A percentile compares a stretch with the other conserved stretches of the same genome.
phyloP scores from a whole-genome alignment of 2,113 vertebrate species.

The Cisticola juncidis region DNA sequence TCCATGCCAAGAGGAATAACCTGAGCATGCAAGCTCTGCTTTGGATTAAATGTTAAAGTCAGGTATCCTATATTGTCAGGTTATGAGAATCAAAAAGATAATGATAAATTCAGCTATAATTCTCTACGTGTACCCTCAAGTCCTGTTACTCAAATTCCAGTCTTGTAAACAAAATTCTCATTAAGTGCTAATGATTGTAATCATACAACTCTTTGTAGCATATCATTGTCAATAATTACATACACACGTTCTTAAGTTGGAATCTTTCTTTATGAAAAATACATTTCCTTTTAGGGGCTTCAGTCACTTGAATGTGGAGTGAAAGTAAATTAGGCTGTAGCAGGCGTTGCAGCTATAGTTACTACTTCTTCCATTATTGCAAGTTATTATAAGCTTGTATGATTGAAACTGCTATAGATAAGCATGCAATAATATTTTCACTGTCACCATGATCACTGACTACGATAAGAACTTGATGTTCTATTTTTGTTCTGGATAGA shows the following conservation, averaged over 20 bases:
- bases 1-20: not conserved
- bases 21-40: not conserved
- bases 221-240: constrained; percentile 31
- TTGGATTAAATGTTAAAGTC: not conserved
- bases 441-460: constrained; percentile 74
- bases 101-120: not conserved
- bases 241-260: constrained; percentile 11
- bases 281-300: constrained; percentile 56
- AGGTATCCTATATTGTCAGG: not conserved
- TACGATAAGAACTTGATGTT: constrained; percentile 66
- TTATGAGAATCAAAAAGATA: not conserved
- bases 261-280: constrained; percentile 48
- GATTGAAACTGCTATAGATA: constrained; percentile 67
- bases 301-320: constrained; percentile 51
- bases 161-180: constrained; percentile 1
- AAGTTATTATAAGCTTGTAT: constrained; percentile 68
- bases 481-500: constrained; percentile 68
- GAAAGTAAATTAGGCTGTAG: constrained; percentile 39
- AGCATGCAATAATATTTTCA: constrained; percentile 77
- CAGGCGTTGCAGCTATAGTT: constrained; percentile 58
- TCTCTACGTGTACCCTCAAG: not conserved
- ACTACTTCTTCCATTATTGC: constrained; percentile 69
- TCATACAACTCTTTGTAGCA: not conserved
- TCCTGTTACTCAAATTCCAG: not conserved
- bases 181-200: constrained; percentile 34